Percentiles rank a stretch among this genome's conserved stretches.
phyloP scores from a whole-genome alignment of 2,113 vertebrate species.

The Spea bombifrons region DNA sequence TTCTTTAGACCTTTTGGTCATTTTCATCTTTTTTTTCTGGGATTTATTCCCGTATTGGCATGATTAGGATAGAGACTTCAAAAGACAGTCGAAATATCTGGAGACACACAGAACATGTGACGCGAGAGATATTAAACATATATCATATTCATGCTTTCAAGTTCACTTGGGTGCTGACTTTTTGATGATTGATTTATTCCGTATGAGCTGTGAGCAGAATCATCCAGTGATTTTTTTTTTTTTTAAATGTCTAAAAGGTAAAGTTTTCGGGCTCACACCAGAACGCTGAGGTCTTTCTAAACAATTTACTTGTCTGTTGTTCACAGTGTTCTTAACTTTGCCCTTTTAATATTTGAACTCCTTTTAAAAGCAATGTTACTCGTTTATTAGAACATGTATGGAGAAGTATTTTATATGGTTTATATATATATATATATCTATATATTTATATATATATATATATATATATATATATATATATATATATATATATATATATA shows the following conservation, averaged over 20 bases:
- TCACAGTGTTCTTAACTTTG: neutral
- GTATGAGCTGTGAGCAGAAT: neutral
- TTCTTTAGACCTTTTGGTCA: slow-evolving; percentile 9
- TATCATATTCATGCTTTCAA: slow-evolving; percentile 28
- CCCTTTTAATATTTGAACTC: too few species aligned
- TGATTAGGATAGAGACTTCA: slow-evolving; percentile 28
- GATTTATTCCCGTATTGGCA: slow-evolving; percentile 13
- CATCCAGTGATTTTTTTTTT: neutral
- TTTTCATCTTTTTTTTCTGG: slow-evolving; percentile 39
- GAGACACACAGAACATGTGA: slow-evolving; percentile 18
- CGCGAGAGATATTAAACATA: slow-evolving; percentile 21
- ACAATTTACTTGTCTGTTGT: neutral
- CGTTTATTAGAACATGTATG: too few species aligned
- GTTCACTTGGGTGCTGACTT: slow-evolving; percentile 25
- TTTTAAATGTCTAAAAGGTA: slow-evolving; percentile 5
- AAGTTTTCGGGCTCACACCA: neutral
- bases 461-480: neutral
- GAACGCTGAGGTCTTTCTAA: neutral
- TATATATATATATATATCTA: neutral
- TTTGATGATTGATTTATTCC: slow-evolving; percentile 40
- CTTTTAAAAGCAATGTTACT: too few species aligned
- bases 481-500: too few species aligned
- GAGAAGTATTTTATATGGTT: neutral
- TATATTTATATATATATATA: neutral
- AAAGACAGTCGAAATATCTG: slow-evolving; percentile 28